Evolutionary conservation across 1,140 invertebrate species (phyloP).

Genomic region (Varroa destructor): DNA sequence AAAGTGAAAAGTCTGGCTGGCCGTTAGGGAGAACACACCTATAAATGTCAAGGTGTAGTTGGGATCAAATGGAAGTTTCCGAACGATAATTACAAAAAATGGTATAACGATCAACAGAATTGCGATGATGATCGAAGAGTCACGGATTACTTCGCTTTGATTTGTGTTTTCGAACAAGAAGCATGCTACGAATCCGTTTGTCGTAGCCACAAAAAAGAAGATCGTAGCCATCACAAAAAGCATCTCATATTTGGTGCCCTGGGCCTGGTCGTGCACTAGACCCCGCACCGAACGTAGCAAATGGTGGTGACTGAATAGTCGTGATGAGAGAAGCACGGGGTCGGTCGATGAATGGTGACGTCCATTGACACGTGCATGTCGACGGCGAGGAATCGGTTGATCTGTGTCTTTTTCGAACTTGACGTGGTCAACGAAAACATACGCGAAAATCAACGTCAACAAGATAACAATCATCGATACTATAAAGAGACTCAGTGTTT

Average conservation of each 20-base stretch:
- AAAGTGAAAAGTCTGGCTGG: neutral
- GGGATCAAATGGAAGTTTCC: neutral
- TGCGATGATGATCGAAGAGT: neutral
- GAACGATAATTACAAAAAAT: conserved; percentile 16
- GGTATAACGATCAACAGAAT: conserved; percentile 1
- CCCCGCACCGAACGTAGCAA: conserved; percentile 15
- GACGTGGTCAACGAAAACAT: neutral
- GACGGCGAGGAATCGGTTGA: neutral
- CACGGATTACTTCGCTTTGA: neutral
- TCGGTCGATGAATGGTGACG: neutral
- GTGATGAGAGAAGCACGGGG: neutral
- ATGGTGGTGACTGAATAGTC: conserved; percentile 25
- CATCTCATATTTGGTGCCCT: neutral
- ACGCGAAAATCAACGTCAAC: neutral
- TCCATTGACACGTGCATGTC: neutral
- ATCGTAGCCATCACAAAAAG: conserved; percentile 4
- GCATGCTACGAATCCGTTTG: neutral
- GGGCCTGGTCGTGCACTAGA: neutral
- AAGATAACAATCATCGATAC: neutral
- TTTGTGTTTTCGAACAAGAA: conserved; percentile 14
- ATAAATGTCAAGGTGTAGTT: conserved; percentile 25
- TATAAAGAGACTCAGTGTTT: neutral
- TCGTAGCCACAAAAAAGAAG: conserved; percentile 16
- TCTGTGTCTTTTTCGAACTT: neutral
- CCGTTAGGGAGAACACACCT: conserved; percentile 5